Conservation (phyloP, 2,888 invertebrate species). For the Tenthredo distinguenda region DNA sequence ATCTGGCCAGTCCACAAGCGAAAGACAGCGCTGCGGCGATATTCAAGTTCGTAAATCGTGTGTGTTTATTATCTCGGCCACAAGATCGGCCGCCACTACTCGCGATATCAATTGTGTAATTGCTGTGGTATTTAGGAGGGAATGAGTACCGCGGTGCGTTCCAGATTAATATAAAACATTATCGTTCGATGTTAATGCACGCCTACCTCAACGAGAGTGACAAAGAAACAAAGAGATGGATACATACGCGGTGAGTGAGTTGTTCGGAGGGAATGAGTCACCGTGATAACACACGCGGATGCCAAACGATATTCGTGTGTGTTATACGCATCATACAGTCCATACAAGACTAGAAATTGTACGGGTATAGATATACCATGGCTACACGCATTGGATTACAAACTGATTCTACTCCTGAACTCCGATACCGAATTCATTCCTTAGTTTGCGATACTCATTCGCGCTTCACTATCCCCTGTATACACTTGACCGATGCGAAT, state of each 20-base stretch:
- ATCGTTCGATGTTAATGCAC: background rate
- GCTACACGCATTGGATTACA: background rate
- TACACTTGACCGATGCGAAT: background rate
- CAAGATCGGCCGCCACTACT: background rate
- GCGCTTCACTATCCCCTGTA: background rate
- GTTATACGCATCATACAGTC: background rate
- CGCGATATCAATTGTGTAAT: constrained; percentile 33
- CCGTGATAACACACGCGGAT: constrained; percentile 25
- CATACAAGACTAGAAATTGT: background rate
- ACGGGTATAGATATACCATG: background rate
- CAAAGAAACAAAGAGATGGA: constrained; percentile 8
- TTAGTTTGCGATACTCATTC: background rate
- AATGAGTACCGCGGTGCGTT: background rate
- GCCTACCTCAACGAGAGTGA: background rate
- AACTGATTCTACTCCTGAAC: background rate
- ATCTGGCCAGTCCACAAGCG: no score
- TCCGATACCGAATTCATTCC: background rate
- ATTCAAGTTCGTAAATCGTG: background rate
- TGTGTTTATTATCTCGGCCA: background rate
- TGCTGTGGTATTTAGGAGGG: constrained; percentile 6
- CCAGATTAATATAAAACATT: constrained; percentile 25
- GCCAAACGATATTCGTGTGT: background rate
- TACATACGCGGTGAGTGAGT: background rate
- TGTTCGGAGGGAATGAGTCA: constrained; percentile 34
- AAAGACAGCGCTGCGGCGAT: background rate